Base-by-base conservation (phyloP, 2,113 vertebrate genomes). In the Fulica atra region DNA sequence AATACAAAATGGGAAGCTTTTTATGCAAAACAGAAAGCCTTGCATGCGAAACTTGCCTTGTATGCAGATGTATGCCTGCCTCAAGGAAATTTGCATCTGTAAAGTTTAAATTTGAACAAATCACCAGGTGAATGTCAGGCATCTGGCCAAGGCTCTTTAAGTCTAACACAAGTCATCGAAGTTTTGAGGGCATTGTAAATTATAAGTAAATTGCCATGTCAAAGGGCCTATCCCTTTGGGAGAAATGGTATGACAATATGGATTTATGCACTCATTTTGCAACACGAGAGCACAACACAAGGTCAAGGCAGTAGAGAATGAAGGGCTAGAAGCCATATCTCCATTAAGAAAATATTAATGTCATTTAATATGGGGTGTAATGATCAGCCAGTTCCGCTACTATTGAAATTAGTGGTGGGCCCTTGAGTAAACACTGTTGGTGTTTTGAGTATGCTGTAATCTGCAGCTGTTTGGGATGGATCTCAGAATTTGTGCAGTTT, bases 231-330 rank as follows among this genome's bases (percentile, higher is more conserved):
- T 61, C 3, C 66, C 74, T 80, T 57, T 73, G 88, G 76, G 79
- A 93, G n/a, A 90, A 89, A 56, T 40, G 17, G n/a, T 77, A 80
- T n/a, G 50, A 77, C 82, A 72, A 57, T 57, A 80, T 33, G 28
- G 61, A 94, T 91, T 95, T 94, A 95, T 72, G 29, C 13, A 71
- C 60, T 88, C 44, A 42, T 68, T 93, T 94, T 93, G 38, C 35
- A 69, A n/a, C 42, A 61, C 10, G 70, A 86, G 61, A 50, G 54
- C 56, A 86, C 57, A 92, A 79, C 42, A 72, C 36, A 73, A 86
- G 57, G 82, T 74, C 42, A 92, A 54, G 29, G 38, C 51, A 71
- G 29, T 10, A 59, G 56, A 89, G 51, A 94, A 77, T 80, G 76
- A 79, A 74, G 31, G 57, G 25, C n/a, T 70, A 78, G 61, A 92